A percentile compares a stretch with the other conserved stretches of the same genome.
Evolutionary conservation across 1,140 invertebrate genomes (phyloP).

Genomic region (Lepidotrigona ventralis): DNA sequence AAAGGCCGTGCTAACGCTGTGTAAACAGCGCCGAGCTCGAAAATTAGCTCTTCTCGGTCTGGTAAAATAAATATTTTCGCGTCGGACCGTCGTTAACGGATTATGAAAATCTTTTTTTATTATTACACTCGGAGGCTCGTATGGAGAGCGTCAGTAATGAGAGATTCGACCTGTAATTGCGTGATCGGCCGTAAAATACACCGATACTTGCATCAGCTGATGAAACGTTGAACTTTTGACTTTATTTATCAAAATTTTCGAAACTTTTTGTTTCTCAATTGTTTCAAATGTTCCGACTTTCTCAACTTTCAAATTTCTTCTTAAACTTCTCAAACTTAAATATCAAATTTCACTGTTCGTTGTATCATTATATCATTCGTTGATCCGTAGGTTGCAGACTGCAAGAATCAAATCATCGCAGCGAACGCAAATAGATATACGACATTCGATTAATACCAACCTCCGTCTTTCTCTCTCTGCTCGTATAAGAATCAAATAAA

Average conservation of each 20-base stretch:
- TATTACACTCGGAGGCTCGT: background rate
- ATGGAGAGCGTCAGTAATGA: background rate
- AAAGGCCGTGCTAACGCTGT: conserved; percentile 55
- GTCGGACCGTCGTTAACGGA: conserved; percentile 57
- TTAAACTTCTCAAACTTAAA: background rate
- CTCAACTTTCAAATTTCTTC: background rate
- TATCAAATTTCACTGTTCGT: background rate
- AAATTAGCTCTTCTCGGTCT: conserved; percentile 64
- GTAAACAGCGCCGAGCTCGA: conserved; percentile 53
- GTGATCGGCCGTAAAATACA: background rate
- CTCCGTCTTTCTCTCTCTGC: background rate
- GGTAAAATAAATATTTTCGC: conserved; percentile 69
- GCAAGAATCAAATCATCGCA: background rate
- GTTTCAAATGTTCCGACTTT: background rate
- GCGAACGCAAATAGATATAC: background rate
- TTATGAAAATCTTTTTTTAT: conserved; percentile 58
- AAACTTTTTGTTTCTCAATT: no score
- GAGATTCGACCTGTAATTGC: background rate
- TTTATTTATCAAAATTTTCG: background rate
- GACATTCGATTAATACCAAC: background rate
- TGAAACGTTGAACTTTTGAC: no score
- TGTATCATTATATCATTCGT: background rate
- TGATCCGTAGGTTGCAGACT: no score
- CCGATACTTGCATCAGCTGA: background rate
- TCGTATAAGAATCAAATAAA: conserved; percentile 14